Percentiles rank a stretch among this genome's conserved stretches.
These are phyloP conservation scores for Petrocephalus sullivani DNA, from an alignment of 2,797 vertebrate species.

Conservation along the genomic window DNA sequence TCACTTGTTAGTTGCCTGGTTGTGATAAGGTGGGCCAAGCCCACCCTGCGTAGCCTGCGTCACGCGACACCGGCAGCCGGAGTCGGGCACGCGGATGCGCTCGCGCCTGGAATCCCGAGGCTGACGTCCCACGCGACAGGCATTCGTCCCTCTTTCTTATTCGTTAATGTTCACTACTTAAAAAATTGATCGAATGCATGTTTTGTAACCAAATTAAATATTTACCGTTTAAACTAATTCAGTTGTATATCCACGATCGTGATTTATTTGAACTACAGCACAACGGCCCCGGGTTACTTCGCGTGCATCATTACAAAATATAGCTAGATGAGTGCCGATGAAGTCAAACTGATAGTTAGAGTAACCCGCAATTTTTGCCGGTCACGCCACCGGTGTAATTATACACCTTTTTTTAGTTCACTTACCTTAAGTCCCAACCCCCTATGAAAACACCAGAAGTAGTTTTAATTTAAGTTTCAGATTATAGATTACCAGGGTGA, in stretches of 20 bases:
- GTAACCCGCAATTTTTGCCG: background rate
- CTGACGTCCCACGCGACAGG: background rate
- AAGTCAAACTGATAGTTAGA: background rate
- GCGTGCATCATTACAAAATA: background rate
- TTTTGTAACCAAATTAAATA: background rate
- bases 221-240: background rate
- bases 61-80: background rate
- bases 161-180: background rate
- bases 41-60: background rate
- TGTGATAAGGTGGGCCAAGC: too few species aligned
- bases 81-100: background rate
- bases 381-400: background rate
- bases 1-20: too few species aligned
- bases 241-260: background rate
- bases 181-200: background rate
- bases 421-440: background rate
- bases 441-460: background rate
- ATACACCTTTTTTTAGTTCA: background rate
- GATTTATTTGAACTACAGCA: background rate
- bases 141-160: background rate
- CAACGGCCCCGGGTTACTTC: background rate
- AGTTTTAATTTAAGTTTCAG: background rate
- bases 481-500: background rate
- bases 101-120: background rate
- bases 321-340: background rate